Evolutionary conservation across 2,888 invertebrate species (phyloP), one percentile per base, ranked within the genome.

Genomic region (Volucella bombylans): DNA sequence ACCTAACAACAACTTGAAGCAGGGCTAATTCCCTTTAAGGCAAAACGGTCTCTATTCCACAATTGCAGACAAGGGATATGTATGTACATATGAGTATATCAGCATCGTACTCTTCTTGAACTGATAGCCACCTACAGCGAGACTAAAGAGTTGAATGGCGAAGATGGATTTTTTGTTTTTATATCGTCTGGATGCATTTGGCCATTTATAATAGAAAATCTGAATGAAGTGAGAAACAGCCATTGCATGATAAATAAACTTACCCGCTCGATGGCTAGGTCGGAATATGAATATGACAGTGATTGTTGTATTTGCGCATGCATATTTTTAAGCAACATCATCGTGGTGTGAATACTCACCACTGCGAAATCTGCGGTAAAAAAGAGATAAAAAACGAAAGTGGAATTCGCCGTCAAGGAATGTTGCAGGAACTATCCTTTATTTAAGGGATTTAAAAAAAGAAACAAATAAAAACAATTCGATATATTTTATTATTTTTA

Each of bases 151-250:
- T 10, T 31, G 31, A 9, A 6, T 31, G 31, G 41, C 14, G 41
- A 79, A 39, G 52, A 49, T 38, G 14, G 38, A 49, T 74, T 43
- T 57, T 59, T 67, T 68, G 72, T 73, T 49, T 73, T 59, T 68
- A 54, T 67, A 23, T 43, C 23, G 54, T n/a, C 47, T 18, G 65
- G 82, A 23, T 69, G 64, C 73, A 79, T 80, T 80, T 62, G 31
- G 67, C 49, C 71, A 65, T 62, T 72, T 59, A 18, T 18, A 1
- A n/a, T 1, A 72, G 72, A 76, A 49, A 71, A 57, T 68, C 61
- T 55, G 62, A 71, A 67, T 39, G 76, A 77, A 76, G 81, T 85
- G 67, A 85, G 77, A 62, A 76, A 43, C 52, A 65, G 52, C n/a
- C 71, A 39, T 54, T 45, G 31, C 9, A 15, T 15, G 39, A 23